Evolutionary conservation across 2,797 vertebrate genomes (phyloP), one percentile per base, ranked within the genome.

Genomic region (Lithobates pipiens): DNA sequence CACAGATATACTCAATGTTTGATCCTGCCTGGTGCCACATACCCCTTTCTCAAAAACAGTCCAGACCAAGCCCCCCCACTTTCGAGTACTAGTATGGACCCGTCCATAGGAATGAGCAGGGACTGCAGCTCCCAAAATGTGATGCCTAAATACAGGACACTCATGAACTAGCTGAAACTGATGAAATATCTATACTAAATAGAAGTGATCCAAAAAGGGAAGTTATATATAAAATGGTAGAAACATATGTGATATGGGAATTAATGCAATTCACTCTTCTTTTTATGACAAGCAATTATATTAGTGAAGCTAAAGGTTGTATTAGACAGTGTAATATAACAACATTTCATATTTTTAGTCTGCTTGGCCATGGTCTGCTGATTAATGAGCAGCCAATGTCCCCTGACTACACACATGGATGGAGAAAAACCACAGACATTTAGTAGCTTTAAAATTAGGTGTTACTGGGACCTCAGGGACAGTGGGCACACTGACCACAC

Each of bases 351-450:
- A 25, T 67, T 2, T 73, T 23, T 54, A 67, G 15, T 77, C 21
- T 39, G 23, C 61, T 25, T 42, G 23, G 23, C 57, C 63, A 29
- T 42, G 29, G 9, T 61, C 61, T 76, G 16, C 10, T 36, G 54
- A 61, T 1, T 61, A 77, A 25, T 63, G 25, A 77, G 23, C 39
- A 32, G 29, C 25, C 71, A 42, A n/a, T 46, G 25, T 68, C 72
- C 73, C 61, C 23, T 57, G 6, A 39, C 57, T 77, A 25, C 25
- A 68, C 67, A 36, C n/a, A 77, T 23, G 42, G 32, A 61, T 27
- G 54, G 36, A 29, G 25, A 29, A 83, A 80, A 83, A 83, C 61
- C 65, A 77, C 75, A 71, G 29, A 77, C 36, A 21, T n/a, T 32
- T 25, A 42, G 42, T 68, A 57, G 39, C 39, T 11, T 44, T 73